Percentiles rank a stretch among this genome's conserved stretches.
Conservation (phyloP, 2,888 invertebrate species). For the Drosophila nr. medialis region DNA sequence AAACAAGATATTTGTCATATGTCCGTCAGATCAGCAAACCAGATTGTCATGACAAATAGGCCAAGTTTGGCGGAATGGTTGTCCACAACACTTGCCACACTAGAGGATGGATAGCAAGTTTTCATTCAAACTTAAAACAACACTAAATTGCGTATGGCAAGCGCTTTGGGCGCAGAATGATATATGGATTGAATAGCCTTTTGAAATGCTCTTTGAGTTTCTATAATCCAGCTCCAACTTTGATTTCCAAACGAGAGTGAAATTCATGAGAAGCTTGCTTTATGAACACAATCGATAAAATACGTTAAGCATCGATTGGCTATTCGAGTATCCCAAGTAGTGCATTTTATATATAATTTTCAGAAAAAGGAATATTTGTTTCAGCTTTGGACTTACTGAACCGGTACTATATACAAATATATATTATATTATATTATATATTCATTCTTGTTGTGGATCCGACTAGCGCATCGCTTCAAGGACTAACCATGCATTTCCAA, state of each 20-base stretch:
- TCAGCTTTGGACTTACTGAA: background rate
- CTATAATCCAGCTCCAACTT: background rate
- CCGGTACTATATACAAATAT: background rate
- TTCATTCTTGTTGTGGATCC: background rate
- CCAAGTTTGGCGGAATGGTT: background rate
- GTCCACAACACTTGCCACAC: background rate
- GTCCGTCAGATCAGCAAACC: background rate
- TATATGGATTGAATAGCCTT: background rate
- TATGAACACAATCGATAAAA: background rate
- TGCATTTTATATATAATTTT: background rate
- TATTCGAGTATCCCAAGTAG: background rate
- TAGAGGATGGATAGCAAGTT: background rate
- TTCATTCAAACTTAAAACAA: background rate
- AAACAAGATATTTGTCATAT: background rate
- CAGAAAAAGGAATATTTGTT: background rate
- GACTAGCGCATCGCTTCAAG: background rate
- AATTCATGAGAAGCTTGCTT: background rate
- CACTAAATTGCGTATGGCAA: background rate
- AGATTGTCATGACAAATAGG: background rate
- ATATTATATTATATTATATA: background rate
- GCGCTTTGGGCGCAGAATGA: background rate
- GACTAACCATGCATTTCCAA: slow-evolving; percentile 17
- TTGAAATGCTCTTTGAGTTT: background rate
- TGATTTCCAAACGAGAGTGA: background rate
- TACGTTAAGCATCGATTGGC: background rate